Evolutionary conservation across 2,888 invertebrate genomes (phyloP).

Genomic region (Dryocosmus kuriphilus): DNA sequence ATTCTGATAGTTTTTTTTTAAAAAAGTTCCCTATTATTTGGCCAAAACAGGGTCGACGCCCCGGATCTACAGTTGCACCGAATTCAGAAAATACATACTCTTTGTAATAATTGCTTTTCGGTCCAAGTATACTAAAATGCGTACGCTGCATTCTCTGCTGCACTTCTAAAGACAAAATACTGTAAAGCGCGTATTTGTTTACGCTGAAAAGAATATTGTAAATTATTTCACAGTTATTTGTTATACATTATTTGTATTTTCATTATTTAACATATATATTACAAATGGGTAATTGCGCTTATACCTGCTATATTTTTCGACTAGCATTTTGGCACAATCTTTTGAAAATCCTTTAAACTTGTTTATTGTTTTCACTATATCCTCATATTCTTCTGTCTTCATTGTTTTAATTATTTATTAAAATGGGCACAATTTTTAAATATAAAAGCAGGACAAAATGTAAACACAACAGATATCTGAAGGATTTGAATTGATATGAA

Average conservation of each 20-base stretch:
- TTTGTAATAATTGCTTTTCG: conserved; percentile 80
- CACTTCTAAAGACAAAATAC: conserved; percentile 84
- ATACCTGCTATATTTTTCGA: conserved; percentile 81
- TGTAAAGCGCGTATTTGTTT: conserved; percentile 74
- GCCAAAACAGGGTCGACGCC: no score
- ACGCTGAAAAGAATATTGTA: not conserved
- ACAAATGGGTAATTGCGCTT: conserved; percentile 53
- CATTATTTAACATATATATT: not conserved
- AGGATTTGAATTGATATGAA: no score
- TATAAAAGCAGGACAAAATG: not conserved
- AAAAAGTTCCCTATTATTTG: no score
- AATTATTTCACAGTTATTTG: not conserved
- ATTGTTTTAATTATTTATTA: conserved; percentile 56
- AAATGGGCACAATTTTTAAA: not conserved
- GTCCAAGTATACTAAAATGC: conserved; percentile 81
- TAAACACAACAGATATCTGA: no score
- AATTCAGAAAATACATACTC: conserved; percentile 75
- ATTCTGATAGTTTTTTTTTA: no score
- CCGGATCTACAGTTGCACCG: no score
- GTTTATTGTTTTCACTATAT: conserved; percentile 81
- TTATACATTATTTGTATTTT: not conserved
- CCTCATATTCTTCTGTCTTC: conserved; percentile 77
- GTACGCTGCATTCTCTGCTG: conserved; percentile 83
- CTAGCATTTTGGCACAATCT: conserved; percentile 81
- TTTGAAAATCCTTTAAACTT: conserved; percentile 80